Percentiles rank a stretch among this genome's conserved stretches.
Conservation (phyloP, 2,797 vertebrate species). For the Gallinago solitaria region DNA sequence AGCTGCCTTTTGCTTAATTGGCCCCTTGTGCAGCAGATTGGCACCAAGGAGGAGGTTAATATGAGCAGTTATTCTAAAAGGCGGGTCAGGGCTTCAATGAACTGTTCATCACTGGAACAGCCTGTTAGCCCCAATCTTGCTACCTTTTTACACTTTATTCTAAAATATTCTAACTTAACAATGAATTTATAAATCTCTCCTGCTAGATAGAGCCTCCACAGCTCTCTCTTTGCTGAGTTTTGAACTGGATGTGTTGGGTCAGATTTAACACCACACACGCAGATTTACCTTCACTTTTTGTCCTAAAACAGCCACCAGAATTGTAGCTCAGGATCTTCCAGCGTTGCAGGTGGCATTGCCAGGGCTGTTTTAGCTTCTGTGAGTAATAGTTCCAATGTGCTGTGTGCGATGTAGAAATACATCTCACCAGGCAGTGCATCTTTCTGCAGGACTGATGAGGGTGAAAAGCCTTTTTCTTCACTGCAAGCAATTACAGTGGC, state of each 20-base stretch:
- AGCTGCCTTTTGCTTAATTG: conserved; percentile 9
- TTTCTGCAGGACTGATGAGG: background rate
- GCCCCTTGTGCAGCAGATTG: conserved; percentile 11
- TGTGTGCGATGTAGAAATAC: background rate
- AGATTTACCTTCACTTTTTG: background rate
- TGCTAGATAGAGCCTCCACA: background rate
- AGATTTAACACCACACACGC: background rate
- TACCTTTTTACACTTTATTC: background rate
- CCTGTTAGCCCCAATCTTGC: background rate
- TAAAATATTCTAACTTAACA: conserved; percentile 3
- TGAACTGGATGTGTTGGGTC: background rate
- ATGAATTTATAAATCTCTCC: background rate
- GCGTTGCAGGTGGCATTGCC: background rate
- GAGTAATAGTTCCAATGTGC: background rate
- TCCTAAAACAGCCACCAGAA: background rate
- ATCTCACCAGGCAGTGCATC: background rate
- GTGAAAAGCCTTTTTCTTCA: background rate
- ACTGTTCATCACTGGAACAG: background rate
- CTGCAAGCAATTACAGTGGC: background rate
- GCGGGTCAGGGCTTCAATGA: background rate
- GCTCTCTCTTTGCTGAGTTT: background rate
- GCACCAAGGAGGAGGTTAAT: conserved; percentile 16
- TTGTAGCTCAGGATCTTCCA: background rate
- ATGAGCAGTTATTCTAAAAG: background rate
- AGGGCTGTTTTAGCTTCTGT: background rate